A percentile compares a stretch with the other conserved stretches of the same genome.
phyloP scores from a whole-genome alignment of 1,140 invertebrate species.

The Thalassaphorura encarpata region DNA sequence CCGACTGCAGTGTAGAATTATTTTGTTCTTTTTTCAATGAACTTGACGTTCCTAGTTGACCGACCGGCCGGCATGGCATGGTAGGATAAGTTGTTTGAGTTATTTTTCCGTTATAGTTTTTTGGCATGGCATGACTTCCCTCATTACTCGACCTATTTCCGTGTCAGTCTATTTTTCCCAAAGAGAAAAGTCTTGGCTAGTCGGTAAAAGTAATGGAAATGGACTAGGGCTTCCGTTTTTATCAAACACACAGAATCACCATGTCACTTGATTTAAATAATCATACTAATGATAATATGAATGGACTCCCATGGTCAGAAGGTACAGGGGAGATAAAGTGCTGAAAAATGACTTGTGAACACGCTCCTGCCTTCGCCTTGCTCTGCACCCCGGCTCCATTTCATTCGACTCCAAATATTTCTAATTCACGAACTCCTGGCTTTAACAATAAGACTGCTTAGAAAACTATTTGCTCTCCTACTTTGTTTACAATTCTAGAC shows the following conservation, averaged over 20 bases:
- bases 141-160: slow-evolving; percentile 22
- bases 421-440: neutral
- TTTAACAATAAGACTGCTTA: neutral
- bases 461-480: neutral
- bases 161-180: slow-evolving; percentile 4
- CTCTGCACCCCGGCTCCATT: neutral
- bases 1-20: too few species aligned
- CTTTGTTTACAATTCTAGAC: neutral
- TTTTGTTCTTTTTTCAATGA: too few species aligned
- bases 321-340: slow-evolving; percentile 22
- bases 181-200: neutral
- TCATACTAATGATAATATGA: slow-evolving; percentile 25
- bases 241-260: slow-evolving; percentile 12
- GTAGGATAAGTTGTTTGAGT: too few species aligned
- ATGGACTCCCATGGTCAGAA: slow-evolving; percentile 4
- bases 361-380: slow-evolving; percentile 6
- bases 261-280: slow-evolving; percentile 24
- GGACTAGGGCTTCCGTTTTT: slow-evolving; percentile 2
- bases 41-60: too few species aligned
- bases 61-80: too few species aligned
- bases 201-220: neutral
- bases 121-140: slow-evolving; percentile 16
- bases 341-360: slow-evolving; percentile 29
- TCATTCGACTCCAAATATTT: neutral
- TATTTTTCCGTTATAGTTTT: too few species aligned